phyloP scores from a whole-genome alignment of 2,888 invertebrate genomes.

The Halocaridina rubra region DNA sequence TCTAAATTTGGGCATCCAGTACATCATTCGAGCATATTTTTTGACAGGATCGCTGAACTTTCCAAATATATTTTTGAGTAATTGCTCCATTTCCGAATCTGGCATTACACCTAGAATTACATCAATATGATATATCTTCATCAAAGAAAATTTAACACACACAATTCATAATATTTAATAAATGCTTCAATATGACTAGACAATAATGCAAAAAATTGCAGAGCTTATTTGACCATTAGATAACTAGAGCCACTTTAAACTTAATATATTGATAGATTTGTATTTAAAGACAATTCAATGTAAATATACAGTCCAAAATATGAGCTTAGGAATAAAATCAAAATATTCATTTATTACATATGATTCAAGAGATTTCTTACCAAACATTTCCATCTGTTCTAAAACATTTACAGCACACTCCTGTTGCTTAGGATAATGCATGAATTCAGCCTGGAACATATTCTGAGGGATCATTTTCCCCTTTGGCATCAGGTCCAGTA shows the following conservation, averaged over 20 bases:
- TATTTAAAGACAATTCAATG: too few species aligned
- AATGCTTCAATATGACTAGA: too few species aligned
- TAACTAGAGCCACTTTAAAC: too few species aligned
- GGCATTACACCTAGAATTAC: slow-evolving; percentile 81
- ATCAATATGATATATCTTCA: background rate
- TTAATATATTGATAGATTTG: too few species aligned
- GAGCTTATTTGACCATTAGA: too few species aligned
- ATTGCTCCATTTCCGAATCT: slow-evolving; percentile 86
- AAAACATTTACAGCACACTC: slow-evolving; percentile 90
- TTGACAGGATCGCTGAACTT: slow-evolving; percentile 73
- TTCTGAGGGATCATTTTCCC: slow-evolving; percentile 87
- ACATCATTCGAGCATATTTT: slow-evolving; percentile 73
- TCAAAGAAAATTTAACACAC: background rate
- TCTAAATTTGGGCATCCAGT: slow-evolving; percentile 89
- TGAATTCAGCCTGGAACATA: slow-evolving; percentile 85
- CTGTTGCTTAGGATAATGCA: slow-evolving; percentile 96
- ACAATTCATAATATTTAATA: background rate
- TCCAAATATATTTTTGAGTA: slow-evolving; percentile 88
- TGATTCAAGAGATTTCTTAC: slow-evolving; percentile 70
- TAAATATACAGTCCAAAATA: too few species aligned
- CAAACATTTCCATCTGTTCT: slow-evolving; percentile 94
- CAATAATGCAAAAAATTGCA: too few species aligned
- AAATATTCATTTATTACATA: too few species aligned
- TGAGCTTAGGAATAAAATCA: too few species aligned
- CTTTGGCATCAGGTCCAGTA: slow-evolving; percentile 88